phyloP scores from a whole-genome alignment of 2,113 vertebrate species.

The Saguinus imperator region DNA sequence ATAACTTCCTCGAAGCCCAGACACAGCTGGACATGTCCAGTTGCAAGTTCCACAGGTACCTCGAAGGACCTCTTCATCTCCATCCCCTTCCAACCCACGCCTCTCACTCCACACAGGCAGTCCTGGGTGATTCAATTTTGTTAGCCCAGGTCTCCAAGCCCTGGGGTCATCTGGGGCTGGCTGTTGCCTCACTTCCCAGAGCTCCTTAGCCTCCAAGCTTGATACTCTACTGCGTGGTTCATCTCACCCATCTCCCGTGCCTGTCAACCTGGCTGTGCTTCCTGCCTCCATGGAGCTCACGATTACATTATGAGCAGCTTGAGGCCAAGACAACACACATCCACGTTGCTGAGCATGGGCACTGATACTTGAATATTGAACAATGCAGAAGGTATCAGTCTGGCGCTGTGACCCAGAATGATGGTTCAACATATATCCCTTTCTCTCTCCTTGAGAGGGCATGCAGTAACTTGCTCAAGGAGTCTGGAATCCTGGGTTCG shows the following conservation, averaged over 20 bases:
- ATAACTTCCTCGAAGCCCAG: neutral
- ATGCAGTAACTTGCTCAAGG: rapidly evolving
- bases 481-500: neutral
- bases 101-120: neutral
- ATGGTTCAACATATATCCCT: neutral
- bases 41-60: rapidly evolving
- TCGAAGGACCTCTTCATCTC: neutral
- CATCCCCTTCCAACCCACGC: too few relatives aligned
- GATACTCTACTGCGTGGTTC: rapidly evolving
- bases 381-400: neutral
- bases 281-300: neutral
- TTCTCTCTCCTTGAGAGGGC: neutral
- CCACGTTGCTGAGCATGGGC: neutral
- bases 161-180: neutral
- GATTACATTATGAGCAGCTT: rapidly evolving
- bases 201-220: neutral
- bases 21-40: rapidly evolving
- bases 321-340: neutral
- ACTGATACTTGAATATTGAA: neutral
- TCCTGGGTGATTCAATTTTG: rapidly evolving
- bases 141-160: neutral
- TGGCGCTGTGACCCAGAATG: neutral
- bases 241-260: rapidly evolving
- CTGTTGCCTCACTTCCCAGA: neutral
- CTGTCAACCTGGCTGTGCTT: neutral